Base-by-base conservation (phyloP, 2,797 vertebrate genomes). In the Acanthurus tractus region DNA sequence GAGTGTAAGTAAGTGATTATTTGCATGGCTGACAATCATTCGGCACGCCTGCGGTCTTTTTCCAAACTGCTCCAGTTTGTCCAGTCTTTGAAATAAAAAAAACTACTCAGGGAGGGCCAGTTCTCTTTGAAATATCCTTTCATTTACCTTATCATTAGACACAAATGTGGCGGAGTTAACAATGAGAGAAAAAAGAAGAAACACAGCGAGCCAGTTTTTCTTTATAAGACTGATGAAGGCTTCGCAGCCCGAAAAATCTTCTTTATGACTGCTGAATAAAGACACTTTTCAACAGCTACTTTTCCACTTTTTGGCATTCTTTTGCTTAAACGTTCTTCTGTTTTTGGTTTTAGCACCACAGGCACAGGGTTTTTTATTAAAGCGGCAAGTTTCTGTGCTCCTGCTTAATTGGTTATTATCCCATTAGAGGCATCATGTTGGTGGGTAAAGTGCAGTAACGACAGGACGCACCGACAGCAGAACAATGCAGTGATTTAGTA, bases 1-100 rank as follows among this genome's bases (percentile, higher is more conserved):
- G 93, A 97, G 95, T 97, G 95, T 97, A 97, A 98, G 97, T 97
- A 98, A 98, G 96, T 97, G 96, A 98, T 98, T 98, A 97, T 98
- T 97, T 97, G 96, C 96, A 96, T 97, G 96, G 97, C 95, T 97
- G 96, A 97, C 96, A 97, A 96, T 97, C 96, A 96, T 94, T 96
- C 95, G 91, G 95, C 92, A 93, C 88, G 96, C 96, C 96, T 94
- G 94, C 92, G 94, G 97, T 96, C 95, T 96, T 96, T 96, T 92
- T 93, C 89, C 94, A 96, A 95, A 96, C 96, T 95, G 93, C 96
- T 96, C 96, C 94, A 95, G 96, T 97, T 96, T 96, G 94, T 96
- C 95, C 96, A 91, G 94, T 96, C 94, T 95, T 96, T 96, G 90
- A 93, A 92, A 94, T 74, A 78, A 76, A 75, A 92, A 72, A 55